Percentiles rank a stretch among this genome's conserved stretches.
Conservation (phyloP, 2,113 vertebrate genomes). For the Gobio gobio region DNA sequence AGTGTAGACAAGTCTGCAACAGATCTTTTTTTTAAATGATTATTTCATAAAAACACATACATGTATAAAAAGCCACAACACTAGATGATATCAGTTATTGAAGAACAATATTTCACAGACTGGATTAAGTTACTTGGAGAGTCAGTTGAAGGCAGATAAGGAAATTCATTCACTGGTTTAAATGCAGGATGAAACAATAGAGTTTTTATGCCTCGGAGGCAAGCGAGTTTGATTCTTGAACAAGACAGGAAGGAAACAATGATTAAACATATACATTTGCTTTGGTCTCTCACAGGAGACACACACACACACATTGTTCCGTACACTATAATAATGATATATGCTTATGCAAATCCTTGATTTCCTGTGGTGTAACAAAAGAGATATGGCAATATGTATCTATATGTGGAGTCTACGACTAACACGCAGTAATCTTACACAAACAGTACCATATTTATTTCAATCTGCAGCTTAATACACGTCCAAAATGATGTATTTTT, state of each 20-base stretch:
- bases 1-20: not conserved
- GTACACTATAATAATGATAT: constrained; percentile 9
- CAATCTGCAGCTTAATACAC: not conserved
- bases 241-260: constrained; percentile 15
- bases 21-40: not conserved
- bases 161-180: constrained; percentile 68
- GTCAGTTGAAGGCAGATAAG: constrained; percentile 58
- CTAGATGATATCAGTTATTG: constrained; percentile 52
- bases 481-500: not conserved
- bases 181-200: constrained; percentile 72
- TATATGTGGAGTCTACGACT: not conserved
- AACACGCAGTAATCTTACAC: not conserved
- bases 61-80: constrained; percentile 37
- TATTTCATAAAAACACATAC: not conserved
- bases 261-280: constrained; percentile 22
- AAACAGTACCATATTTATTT: not conserved
- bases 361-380: constrained; percentile 20
- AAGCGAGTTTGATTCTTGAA: constrained; percentile 48
- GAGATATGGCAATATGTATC: constrained; percentile 2
- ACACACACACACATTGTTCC: not conserved
- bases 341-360: not conserved
- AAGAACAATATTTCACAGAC: constrained; percentile 46
- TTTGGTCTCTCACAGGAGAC: not conserved
- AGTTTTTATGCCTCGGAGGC: constrained; percentile 66
- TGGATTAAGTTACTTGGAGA: constrained; percentile 48